Conservation (phyloP, 2,797 vertebrate genomes). For the Acropternis orthonyx region DNA sequence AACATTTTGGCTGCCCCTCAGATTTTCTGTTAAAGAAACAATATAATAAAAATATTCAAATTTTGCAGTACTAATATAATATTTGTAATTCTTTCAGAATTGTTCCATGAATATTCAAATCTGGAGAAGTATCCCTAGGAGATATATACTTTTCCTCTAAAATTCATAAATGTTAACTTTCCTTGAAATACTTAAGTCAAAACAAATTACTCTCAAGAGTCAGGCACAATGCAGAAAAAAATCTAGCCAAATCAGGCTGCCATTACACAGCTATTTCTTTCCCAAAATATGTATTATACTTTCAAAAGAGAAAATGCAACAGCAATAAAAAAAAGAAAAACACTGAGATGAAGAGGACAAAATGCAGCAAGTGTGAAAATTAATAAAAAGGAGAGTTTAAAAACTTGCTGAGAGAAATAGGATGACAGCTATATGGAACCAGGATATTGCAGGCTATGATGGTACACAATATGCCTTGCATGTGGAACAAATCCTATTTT, state of each 20-base stretch:
- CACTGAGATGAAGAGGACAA: neutral
- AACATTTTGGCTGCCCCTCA: rapidly evolving
- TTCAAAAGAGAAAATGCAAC: neutral
- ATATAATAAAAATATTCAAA: neutral
- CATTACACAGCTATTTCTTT: neutral
- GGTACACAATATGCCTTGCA: neutral
- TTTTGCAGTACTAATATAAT: neutral
- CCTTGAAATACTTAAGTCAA: neutral
- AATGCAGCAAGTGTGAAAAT: neutral
- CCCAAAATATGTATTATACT: neutral
- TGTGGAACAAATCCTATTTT: neutral
- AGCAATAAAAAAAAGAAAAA: neutral
- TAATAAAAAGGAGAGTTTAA: neutral
- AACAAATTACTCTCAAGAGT: neutral
- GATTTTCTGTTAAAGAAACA: neutral
- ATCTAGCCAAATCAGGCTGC: neutral
- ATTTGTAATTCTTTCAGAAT: neutral
- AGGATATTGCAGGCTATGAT: rapidly evolving
- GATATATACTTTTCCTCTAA: neutral
- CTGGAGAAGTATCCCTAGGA: neutral
- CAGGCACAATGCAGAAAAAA: neutral
- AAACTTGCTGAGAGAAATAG: neutral
- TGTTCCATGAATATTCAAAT: neutral
- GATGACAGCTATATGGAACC: neutral
- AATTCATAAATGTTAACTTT: neutral